These are phyloP conservation scores for Callaeas wilsoni DNA, from an alignment of 2,113 vertebrate species.

Conservation along the genomic window DNA sequence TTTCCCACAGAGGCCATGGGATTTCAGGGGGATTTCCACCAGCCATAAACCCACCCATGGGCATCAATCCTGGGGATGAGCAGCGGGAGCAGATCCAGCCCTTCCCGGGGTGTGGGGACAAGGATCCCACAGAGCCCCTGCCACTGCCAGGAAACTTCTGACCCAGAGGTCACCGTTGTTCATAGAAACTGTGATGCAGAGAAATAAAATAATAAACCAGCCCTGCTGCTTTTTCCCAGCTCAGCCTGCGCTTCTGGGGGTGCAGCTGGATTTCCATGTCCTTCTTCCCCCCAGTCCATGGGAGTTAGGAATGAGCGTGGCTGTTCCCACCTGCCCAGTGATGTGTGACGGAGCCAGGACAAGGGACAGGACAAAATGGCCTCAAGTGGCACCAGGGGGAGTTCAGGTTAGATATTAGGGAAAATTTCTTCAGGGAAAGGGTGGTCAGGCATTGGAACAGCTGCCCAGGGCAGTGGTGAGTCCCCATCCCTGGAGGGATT, in stretches of 20 bases:
- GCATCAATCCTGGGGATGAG: not conserved
- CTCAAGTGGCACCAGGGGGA: not conserved
- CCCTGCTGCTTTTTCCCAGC: not conserved
- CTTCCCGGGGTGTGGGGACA: not conserved
- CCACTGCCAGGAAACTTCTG: constrained; percentile 6
- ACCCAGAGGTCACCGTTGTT: not conserved
- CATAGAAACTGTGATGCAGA: not conserved
- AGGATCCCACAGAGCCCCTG: not conserved
- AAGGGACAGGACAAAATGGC: not conserved
- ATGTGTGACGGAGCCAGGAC: not conserved
- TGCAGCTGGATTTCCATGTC: not conserved
- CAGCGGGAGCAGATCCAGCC: not conserved
- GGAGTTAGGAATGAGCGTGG: accelerated
- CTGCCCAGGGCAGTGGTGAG: not conserved
- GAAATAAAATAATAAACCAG: not conserved
- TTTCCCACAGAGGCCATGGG: not conserved
- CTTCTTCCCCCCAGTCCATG: accelerated
- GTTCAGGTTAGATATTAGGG: not conserved
- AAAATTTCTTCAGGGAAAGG: not conserved
- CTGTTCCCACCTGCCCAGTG: not conserved
- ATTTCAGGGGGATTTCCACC: not conserved
- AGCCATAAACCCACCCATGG: accelerated
- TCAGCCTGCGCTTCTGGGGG: not conserved
- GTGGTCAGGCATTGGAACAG: not conserved
- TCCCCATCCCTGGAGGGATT: not conserved